Base-by-base conservation (phyloP, 92 coral and sea anemone genomes). In the Palythoa grandiflora region DNA sequence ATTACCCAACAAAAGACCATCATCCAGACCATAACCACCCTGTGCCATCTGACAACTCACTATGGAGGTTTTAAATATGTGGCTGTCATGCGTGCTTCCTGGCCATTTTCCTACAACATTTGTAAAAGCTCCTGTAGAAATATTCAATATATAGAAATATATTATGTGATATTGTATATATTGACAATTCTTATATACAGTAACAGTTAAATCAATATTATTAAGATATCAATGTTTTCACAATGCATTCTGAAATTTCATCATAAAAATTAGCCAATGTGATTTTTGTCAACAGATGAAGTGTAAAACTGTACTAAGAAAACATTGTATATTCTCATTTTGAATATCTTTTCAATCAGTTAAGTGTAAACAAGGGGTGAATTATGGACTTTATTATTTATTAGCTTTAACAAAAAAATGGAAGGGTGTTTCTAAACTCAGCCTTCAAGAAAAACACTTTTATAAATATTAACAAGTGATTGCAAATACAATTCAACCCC, bases 1-100 rank as follows among this genome's bases (percentile, higher is more conserved):
- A 68, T 92, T 91, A 3, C 96, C 96, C 37, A 88, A 48, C 65
- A 88, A 80, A 66, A 94, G 85, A n/a, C 95, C 93, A 88, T 90
- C 87, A 17, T 90, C 90, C 76, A 94, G 80, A 15, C 91, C 87
- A 57, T 87, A 60, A 73, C 80, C 35, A 14, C 55, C 54, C 80
- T 57, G 79, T 47, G 88, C 89, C 37, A 94, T 84, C 15, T 92
- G 77, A 47, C 73, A 76, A 68, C 86, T 85, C 13, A 83, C 72
- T 48, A 87, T 68, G 1, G 93, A 88, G 10, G 93, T 91, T 7
- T 85, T 28, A 38, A 88, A 85, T 8, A 90, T 90, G 63, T 86
- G 87, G 84, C 85, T 84, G 79, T 84, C 92, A 68, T 84, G 86
- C 12, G 89, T 77, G 17, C 75, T 51, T 17, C 90, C 92, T 39